phyloP scores from a whole-genome alignment of 1,140 invertebrate genomes.

The Scaptomyza montana region DNA sequence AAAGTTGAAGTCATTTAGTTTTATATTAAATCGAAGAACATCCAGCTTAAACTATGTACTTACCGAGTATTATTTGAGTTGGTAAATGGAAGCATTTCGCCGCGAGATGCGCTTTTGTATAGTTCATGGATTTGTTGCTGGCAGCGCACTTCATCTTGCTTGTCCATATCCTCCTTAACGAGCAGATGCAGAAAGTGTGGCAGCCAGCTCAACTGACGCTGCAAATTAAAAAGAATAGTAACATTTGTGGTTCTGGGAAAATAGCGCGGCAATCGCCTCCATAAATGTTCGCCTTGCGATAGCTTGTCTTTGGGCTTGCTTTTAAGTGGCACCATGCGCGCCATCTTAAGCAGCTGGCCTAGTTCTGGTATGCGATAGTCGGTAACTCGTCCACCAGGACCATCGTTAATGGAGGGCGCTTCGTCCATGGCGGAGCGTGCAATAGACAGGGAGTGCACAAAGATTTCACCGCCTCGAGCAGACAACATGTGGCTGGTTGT shows the following conservation, averaged over 20 bases:
- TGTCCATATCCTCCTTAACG: conserved; percentile 92
- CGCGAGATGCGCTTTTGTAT: conserved; percentile 92
- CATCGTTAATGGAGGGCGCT: conserved; percentile 97
- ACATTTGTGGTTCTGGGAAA: conserved; percentile 92
- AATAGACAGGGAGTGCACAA: conserved; percentile 95
- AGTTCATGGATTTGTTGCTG: conserved; percentile 94
- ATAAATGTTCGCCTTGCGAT: conserved; percentile 87
- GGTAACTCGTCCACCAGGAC: conserved; percentile 95
- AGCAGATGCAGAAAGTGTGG: conserved; percentile 91
- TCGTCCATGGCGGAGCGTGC: conserved; percentile 95
- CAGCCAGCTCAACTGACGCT: conserved; percentile 90
- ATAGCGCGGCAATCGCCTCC: conserved; percentile 93
- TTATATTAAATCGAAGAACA: no score
- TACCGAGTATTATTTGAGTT: conserved; percentile 86
- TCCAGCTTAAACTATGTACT: not conserved
- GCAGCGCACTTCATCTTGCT: conserved; percentile 94
- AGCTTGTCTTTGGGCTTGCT: conserved; percentile 75
- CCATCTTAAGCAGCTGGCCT: conserved; percentile 93
- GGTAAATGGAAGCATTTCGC: conserved; percentile 90
- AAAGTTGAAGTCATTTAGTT: not conserved
- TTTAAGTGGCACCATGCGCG: conserved; percentile 90
- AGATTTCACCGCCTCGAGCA: conserved; percentile 97
- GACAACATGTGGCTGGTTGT: conserved; percentile 96
- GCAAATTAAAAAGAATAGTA: conserved; percentile 90
- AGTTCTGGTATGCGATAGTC: conserved; percentile 96